Evolutionary conservation across 2,888 invertebrate genomes (phyloP), one percentile per base, ranked within the genome.

Genomic region (Trichopoda pennipes): DNA sequence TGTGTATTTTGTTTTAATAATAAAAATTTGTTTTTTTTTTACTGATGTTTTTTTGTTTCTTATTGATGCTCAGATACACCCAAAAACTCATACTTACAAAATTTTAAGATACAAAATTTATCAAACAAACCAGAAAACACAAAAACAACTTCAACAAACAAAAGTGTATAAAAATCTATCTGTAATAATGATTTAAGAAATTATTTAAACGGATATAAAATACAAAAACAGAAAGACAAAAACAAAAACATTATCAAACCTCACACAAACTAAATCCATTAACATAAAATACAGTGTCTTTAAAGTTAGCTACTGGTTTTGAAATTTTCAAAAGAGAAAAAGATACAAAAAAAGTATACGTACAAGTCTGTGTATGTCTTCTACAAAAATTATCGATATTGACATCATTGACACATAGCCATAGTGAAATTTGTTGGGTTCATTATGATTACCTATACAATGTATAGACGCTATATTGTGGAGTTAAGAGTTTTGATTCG

Each of bases 251-350:
- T 81, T 72, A 82, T 72, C 70, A 49, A 77, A 63, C 53, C 78
- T 70, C 78, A 78, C 64, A 64, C 55, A 75, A 78, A 75, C 44
- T 23, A 66, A 58, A 72, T 72, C 82, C 82, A 82, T 82, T 79
- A 75, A 82, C 75, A 79, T 72, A 75, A 28, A 68, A 68, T 56
- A 55, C 47, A 53, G 63, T 63, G 64, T 64, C 66, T 55, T 61
- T 51, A 35, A 16, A 44, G 68, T 44, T 51, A 68, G 86, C 86
- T 85, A 86, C 86, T 86, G 86, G 86, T 86, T 84, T 86, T 86
- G 70, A 83, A 82, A 79, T 60, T 53, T 42, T 61, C 42, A n/a
- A 14, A 44, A n/a, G 14, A 14, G 42, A 68, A 47, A 49, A 35
- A 12, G 38, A 77, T 47, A 63, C 63, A 77, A 55, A 73, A 38